Evolutionary conservation across 2,888 invertebrate genomes (phyloP).

Genomic region (Zaprionus lineosus): DNA sequence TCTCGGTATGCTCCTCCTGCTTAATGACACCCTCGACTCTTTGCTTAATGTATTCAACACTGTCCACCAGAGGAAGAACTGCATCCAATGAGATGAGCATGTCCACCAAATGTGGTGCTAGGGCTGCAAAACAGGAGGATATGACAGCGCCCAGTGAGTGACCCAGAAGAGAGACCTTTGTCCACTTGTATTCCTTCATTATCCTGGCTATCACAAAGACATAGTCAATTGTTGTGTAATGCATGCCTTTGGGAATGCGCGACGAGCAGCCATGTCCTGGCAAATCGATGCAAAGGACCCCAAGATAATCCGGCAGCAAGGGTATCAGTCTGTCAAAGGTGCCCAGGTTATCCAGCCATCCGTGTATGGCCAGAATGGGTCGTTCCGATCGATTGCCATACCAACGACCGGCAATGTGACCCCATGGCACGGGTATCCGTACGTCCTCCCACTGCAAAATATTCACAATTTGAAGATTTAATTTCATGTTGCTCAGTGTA

Average conservation of each 20-base stretch:
- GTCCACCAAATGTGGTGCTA: conserved; percentile 82
- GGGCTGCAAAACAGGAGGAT: conserved; percentile 84
- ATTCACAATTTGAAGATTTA: background rate
- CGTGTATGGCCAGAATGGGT: conserved; percentile 88
- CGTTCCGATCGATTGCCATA: conserved; percentile 86
- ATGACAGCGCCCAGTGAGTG: conserved; percentile 87
- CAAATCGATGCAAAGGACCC: conserved; percentile 86
- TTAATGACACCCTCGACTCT: background rate
- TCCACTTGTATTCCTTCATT: conserved; percentile 86
- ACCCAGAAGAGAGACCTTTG: conserved; percentile 86
- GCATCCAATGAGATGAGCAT: conserved; percentile 69
- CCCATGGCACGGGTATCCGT: conserved; percentile 87
- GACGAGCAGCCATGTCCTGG: conserved; percentile 88
- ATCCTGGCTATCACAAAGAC: conserved; percentile 84
- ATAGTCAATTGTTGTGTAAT: conserved; percentile 73
- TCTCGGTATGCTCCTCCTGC: conserved; percentile 76
- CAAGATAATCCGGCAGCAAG: conserved; percentile 83
- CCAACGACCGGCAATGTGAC: conserved; percentile 87
- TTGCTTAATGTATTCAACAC: background rate
- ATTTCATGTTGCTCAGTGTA: conserved; percentile 25
- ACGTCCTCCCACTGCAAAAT: conserved; percentile 84
- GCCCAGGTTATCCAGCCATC: conserved; percentile 90
- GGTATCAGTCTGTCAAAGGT: conserved; percentile 88
- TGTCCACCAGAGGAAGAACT: conserved; percentile 39
- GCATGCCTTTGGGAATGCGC: conserved; percentile 85